Base-by-base conservation (phyloP, 2,113 vertebrate species). In the Coptodon rendalli region DNA sequence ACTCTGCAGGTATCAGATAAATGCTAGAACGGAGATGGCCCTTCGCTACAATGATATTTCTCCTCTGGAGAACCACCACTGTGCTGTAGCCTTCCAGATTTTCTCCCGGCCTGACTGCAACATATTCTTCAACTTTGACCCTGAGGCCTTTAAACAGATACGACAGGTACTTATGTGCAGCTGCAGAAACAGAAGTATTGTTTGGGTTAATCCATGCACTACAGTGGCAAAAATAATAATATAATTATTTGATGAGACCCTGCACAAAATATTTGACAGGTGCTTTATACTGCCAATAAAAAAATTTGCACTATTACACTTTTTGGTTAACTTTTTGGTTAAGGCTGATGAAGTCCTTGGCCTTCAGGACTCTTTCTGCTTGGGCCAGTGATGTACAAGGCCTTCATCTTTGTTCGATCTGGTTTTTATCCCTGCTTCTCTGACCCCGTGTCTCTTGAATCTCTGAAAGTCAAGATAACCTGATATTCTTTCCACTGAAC, bases 1-100 rank as follows among this genome's bases (percentile, higher is more conserved):
- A 2, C 17, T n/a, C 1, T 45, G 2, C 86, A 99, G 98, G 63
- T 99, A 99, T 90, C 98, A 99, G 96, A 97, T 99, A 84, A 99
- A 99, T 0, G 98, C 98, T 6, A 97, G 97, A 82, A 99, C 98
- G 0, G 98, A 98, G 87, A 95, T 99, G 63, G 98, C 98, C 0
- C 97, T 98, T 48, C 97, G 98, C 43, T 99, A 99, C 95, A 99
- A 99, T 1, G 98, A 99, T 94, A 97, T 98, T 92, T 99, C 98
- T 1, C 98, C 98, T 0, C 96, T 99, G 92, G 98, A 99, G 96
- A 99, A 78, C 27, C 71, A 78, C 43, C 71, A 78, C 43, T 78
- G 71, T 31, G 71, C 71, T 31, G 71, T 78, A 89, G 98, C 98
- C 88, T 99, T 98, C 94, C 97, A 98, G 94, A 98, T 99, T 92